Percentiles rank a stretch among this genome's conserved stretches.
These are phyloP conservation scores for Syritta pipiens DNA, from an alignment of 2,888 invertebrate species.

Conservation along the genomic window DNA sequence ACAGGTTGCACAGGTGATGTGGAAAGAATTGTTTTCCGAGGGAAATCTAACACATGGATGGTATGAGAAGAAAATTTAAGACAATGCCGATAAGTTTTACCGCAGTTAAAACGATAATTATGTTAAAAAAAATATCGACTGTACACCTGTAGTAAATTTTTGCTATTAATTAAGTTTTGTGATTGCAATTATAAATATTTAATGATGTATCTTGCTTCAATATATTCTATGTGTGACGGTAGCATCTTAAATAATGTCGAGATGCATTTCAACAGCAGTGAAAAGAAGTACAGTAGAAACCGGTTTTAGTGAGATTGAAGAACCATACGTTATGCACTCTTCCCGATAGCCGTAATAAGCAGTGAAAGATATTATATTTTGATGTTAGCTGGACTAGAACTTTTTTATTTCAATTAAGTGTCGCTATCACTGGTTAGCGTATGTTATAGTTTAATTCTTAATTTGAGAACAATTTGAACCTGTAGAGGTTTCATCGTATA, in stretches of 20 bases:
- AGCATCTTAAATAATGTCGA: conserved; percentile 31
- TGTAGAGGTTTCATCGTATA: too few relatives aligned
- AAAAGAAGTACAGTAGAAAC: too few relatives aligned
- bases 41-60: neutral
- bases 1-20: conserved; percentile 40
- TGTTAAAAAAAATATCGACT: conserved; percentile 34
- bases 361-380: too few relatives aligned
- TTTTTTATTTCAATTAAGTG: too few relatives aligned
- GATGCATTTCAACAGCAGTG: too few relatives aligned
- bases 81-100: conserved; percentile 40
- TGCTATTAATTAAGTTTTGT: conserved; percentile 51
- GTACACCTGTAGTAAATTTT: conserved; percentile 30
- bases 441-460: too few relatives aligned
- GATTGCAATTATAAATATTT: conserved; percentile 41
- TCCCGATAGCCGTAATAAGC: too few relatives aligned
- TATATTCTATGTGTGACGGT: conserved; percentile 8
- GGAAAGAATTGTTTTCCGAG: neutral
- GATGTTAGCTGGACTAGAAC: too few relatives aligned
- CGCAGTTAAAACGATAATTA: conserved; percentile 51
- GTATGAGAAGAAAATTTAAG: neutral
- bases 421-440: too few relatives aligned
- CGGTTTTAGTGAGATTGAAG: too few relatives aligned
- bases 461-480: too few relatives aligned
- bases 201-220: conserved; percentile 44
- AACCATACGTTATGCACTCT: too few relatives aligned